Base-by-base conservation (phyloP, 2,888 invertebrate species). In the Temnothorax rugatulus region DNA sequence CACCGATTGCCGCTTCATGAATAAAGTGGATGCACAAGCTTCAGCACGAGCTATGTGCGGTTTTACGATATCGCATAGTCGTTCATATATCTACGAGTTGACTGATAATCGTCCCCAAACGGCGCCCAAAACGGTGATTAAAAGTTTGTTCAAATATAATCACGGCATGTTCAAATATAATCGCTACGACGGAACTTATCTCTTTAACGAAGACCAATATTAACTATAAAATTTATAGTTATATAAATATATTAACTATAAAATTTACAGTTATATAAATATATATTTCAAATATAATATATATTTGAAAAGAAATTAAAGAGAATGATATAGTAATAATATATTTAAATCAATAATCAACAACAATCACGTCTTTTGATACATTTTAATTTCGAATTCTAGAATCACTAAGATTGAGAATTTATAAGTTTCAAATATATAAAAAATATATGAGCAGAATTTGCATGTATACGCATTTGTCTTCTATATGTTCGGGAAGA, bases 1-100 rank as follows among this genome's bases (percentile, higher is more conserved):
- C 86, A 85, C 79, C 88, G 86, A 84, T 87, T 88, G 89, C 79
- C 82, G 84, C 82, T 89, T 76, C 84, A 84, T 64, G 77, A 82
- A 86, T 81, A 84, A 84, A 64, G 84, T 61, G 59, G 77, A 69
- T 59, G 64, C 76, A 74, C 73, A 57, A 15, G 47, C 61, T 71
- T 44, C 44, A 29, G 29, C 54, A 54, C 44, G 44, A n/a, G 77
- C 41, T 59, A 34, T 25, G n/a, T 73, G 74, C 79, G 73, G 59
- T 81, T 73, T 81, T 73, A 59, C 74, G 79, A 81, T 71, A 71
- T 59, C 74, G 61, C 59, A n/a, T 34, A 73, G 38, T 18, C 74
- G 59, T 59, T 52, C 71, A 71, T 59, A 59, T 41, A 38, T 59
- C 74, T 34, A 59, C 74, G 25, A 68, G 59, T 38, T 81, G 57